Conservation (phyloP, 2,113 vertebrate genomes). For the Brachypteracias leptosomus region DNA sequence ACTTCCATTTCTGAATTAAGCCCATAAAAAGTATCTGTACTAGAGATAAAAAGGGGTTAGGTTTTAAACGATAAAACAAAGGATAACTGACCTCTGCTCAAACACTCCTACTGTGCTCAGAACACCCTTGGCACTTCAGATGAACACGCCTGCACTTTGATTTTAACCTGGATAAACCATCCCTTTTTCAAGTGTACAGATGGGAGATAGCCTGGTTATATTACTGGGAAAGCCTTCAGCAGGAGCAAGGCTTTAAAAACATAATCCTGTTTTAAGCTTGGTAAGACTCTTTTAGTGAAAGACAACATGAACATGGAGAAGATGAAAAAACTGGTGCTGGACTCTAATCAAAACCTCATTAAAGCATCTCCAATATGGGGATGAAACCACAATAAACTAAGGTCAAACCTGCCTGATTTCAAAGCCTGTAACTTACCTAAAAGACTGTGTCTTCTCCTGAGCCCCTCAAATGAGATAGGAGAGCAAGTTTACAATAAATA, state of each 20-base stretch:
- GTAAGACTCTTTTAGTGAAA: background rate
- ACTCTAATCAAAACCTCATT: background rate
- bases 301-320: background rate
- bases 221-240: background rate
- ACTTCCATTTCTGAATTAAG: constrained; percentile 19
- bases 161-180: constrained; percentile 39
- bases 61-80: constrained; percentile 49
- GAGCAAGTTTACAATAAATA: background rate
- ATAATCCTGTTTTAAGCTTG: background rate
- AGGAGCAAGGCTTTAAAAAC: constrained; percentile 2
- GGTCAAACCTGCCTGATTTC: background rate
- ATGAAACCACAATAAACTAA: background rate
- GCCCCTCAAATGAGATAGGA: background rate
- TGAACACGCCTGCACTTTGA: constrained; percentile 16
- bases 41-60: constrained; percentile 19
- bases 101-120: constrained; percentile 18
- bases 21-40: background rate
- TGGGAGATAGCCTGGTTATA: background rate
- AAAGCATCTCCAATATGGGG: background rate
- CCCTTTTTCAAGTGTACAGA: background rate
- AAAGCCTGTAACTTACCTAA: background rate
- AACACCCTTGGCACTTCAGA: constrained; percentile 35
- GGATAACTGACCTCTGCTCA: constrained; percentile 31
- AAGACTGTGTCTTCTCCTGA: background rate
- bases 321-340: background rate